Percentiles rank a stretch among this genome's conserved stretches.
phyloP scores from a whole-genome alignment of 1,140 invertebrate species.

The Drusus annulatus region DNA sequence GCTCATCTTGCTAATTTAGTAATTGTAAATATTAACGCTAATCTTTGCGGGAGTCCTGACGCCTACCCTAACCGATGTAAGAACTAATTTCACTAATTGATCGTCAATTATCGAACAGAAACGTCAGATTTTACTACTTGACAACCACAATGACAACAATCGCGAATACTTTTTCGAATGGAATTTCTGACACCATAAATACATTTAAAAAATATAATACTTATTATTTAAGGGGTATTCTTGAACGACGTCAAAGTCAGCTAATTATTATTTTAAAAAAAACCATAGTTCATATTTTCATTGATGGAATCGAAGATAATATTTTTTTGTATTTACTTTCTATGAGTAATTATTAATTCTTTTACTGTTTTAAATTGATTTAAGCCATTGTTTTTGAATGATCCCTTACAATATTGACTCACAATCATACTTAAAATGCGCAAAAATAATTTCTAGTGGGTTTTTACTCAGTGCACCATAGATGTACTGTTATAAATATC shows the following conservation, averaged over 20 bases:
- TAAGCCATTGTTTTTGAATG: too few species aligned
- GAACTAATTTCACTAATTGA: slow-evolving; percentile 42
- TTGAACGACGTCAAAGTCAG: not conserved
- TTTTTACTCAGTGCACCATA: too few species aligned
- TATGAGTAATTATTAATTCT: too few species aligned
- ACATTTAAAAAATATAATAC: slow-evolving; percentile 1
- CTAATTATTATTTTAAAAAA: too few species aligned
- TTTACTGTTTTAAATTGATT: too few species aligned
- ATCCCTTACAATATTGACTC: too few species aligned
- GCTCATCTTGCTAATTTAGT: slow-evolving; percentile 45
- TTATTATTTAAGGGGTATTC: not conserved
- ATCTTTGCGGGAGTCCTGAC: not conserved
- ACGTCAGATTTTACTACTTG: slow-evolving; percentile 37
- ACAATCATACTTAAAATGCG: too few species aligned
- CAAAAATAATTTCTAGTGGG: too few species aligned
- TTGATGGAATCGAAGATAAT: too few species aligned
- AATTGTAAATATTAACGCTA: slow-evolving; percentile 4
- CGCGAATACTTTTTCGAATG: slow-evolving; percentile 30
- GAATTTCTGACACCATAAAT: slow-evolving; percentile 29
- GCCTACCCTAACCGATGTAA: not conserved
- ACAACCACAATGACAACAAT: slow-evolving; percentile 45
- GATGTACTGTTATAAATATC: too few species aligned
- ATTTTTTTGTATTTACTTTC: too few species aligned
- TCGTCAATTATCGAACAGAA: slow-evolving; percentile 40
- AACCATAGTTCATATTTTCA: too few species aligned